Evolutionary conservation across 2,113 vertebrate species (phyloP).

Genomic region (Theropithecus gelada): DNA sequence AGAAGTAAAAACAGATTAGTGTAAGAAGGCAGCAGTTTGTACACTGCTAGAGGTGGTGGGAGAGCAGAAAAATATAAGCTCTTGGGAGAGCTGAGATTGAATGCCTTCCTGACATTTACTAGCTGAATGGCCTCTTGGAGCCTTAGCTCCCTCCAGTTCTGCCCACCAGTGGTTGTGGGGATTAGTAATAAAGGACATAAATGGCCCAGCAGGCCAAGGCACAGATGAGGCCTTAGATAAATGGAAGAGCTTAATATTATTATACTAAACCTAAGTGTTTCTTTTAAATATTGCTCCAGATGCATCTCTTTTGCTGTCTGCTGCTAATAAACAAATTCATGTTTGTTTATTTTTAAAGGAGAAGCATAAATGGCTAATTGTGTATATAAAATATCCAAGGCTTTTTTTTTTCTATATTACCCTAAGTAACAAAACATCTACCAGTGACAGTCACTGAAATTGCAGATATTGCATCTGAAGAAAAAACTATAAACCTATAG

Average conservation of each 20-base stretch:
- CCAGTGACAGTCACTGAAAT: slow-evolving; percentile 11
- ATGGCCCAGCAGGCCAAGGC: not conserved
- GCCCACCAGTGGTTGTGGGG: not conserved
- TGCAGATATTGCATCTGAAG: not conserved
- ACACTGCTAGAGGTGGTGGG: not conserved
- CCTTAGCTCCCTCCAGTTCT: not conserved
- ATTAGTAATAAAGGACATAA: not conserved
- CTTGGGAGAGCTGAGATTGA: not conserved
- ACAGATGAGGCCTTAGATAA: not conserved
- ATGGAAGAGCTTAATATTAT: not conserved
- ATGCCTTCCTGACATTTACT: not conserved
- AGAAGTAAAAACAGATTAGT: not conserved
- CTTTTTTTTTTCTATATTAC: not conserved
- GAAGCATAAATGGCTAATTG: not conserved
- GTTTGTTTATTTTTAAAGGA: slow-evolving; percentile 45
- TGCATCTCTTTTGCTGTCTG: not conserved
- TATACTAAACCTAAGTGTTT: not conserved
- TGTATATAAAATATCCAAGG: not conserved
- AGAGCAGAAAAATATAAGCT: not conserved
- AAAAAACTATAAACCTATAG: not conserved
- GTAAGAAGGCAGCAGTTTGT: not conserved
- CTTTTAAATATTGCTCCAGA: slow-evolving; percentile 28
- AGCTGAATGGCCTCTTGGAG: not conserved
- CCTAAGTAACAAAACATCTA: slow-evolving; percentile 16
- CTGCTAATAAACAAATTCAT: slow-evolving; percentile 41